Evolutionary conservation across 2,113 vertebrate species (phyloP).

Genomic region (Centropus bengalensis): DNA sequence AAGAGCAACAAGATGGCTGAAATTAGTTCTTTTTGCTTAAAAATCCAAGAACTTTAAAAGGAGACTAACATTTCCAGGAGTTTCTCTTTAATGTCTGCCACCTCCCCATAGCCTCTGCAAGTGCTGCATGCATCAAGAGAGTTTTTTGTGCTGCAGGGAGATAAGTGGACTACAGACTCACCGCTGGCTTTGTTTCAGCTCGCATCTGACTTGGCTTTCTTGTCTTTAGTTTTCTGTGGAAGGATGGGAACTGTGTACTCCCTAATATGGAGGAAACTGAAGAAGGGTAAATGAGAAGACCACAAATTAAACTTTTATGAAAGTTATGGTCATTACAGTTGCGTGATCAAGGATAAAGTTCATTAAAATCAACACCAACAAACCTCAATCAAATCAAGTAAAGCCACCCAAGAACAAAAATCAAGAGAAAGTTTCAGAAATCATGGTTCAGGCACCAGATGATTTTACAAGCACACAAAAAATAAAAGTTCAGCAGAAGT

Average conservation of each 20-base stretch:
- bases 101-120: background rate
- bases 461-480: background rate
- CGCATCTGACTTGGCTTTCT: background rate
- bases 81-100: background rate
- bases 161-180: background rate
- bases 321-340: background rate
- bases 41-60: background rate
- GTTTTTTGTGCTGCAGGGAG: background rate
- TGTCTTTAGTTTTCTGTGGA: background rate
- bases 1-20: background rate
- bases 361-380: background rate
- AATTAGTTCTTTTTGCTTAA: background rate
- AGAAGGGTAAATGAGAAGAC: background rate
- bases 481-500: background rate
- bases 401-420: background rate
- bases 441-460: background rate
- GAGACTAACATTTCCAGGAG: background rate
- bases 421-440: conserved; percentile 5
- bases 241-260: background rate
- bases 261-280: background rate
- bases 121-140: background rate
- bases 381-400: background rate
- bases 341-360: background rate
- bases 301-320: background rate
- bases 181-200: background rate